These are phyloP conservation scores for Nothobranchius kuhntae DNA, from an alignment of 2,113 vertebrate genomes.

Conservation along the genomic window DNA sequence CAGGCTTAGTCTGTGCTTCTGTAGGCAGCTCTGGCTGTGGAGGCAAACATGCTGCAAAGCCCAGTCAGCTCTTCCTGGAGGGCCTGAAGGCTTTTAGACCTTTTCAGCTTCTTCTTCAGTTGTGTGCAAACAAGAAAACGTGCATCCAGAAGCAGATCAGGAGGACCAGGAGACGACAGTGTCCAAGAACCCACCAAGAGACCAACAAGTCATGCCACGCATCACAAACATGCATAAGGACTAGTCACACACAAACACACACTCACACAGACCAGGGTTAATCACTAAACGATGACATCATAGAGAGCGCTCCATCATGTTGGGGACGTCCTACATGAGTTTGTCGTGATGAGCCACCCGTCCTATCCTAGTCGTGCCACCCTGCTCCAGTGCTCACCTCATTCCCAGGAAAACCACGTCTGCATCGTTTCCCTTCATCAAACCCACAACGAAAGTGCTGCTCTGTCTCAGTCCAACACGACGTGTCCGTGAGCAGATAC, in stretches of 20 bases:
- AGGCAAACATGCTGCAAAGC: constrained; percentile 27
- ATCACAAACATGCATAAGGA: constrained; percentile 58
- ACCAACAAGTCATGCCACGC: constrained; percentile 51
- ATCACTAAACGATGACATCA: no score
- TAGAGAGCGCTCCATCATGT: background rate
- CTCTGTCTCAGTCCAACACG: constrained; percentile 57
- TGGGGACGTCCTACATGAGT: constrained; percentile 22
- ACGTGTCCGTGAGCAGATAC: constrained; percentile 56
- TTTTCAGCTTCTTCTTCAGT: constrained; percentile 2
- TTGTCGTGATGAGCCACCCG: constrained; percentile 43
- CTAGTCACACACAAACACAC: constrained; percentile 4
- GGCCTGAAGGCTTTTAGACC: constrained; percentile 14
- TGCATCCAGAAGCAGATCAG: constrained; percentile 48
- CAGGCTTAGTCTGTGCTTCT: constrained; percentile 51
- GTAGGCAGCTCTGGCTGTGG: constrained; percentile 58
- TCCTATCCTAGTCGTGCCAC: constrained; percentile 35
- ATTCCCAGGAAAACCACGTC: constrained; percentile 19
- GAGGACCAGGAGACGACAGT: constrained; percentile 16
- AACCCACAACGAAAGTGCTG: constrained; percentile 51
- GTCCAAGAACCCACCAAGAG: constrained; percentile 13
- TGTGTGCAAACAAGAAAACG: constrained; percentile 37
- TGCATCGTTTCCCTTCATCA: constrained; percentile 63
- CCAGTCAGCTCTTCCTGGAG: no score
- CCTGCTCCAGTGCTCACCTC: constrained; percentile 43
- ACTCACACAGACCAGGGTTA: no score